phyloP scores from a whole-genome alignment of 2,113 vertebrate genomes.

The Centrocercus urophasianus region DNA sequence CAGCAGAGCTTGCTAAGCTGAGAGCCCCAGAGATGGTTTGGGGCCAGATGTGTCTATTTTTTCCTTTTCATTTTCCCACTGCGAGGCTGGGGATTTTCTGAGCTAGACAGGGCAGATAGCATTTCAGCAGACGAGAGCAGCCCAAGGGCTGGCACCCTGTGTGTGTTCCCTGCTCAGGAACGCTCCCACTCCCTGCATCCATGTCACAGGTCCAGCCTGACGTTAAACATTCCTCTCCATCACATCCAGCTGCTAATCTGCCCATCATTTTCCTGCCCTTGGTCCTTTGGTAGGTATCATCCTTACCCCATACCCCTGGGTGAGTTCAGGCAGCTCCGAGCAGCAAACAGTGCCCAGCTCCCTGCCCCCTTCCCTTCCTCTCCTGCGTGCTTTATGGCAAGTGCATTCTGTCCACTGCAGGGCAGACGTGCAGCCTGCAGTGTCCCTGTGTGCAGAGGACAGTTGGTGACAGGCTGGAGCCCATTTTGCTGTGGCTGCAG shows the following conservation, averaged over 20 bases:
- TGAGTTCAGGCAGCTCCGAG: constrained; percentile 22
- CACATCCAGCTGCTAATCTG: neutral
- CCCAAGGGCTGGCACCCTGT: fast-evolving
- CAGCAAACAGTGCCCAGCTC: neutral
- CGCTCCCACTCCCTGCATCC: neutral
- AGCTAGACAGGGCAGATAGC: neutral
- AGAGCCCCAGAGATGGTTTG: constrained; percentile 17
- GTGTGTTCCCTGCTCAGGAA: neutral
- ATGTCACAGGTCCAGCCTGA: neutral
- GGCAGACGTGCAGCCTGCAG: constrained; percentile 23
- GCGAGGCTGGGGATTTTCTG: neutral
- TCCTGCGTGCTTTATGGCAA: neutral
- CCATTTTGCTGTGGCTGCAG: neutral
- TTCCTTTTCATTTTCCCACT: neutral
- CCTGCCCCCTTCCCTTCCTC: neutral
- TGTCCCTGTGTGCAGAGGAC: constrained; percentile 47
- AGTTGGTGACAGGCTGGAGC: neutral
- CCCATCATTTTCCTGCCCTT: neutral
- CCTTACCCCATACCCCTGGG: constrained; percentile 3
- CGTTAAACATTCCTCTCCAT: neutral
- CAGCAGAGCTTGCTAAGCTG: neutral
- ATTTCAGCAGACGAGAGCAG: neutral
- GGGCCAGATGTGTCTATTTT: neutral
- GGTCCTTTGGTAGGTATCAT: neutral
- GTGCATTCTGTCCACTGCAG: neutral